Evolutionary conservation across 2,113 vertebrate species (phyloP).

Genomic region (Myrmecophaga tridactyla): DNA sequence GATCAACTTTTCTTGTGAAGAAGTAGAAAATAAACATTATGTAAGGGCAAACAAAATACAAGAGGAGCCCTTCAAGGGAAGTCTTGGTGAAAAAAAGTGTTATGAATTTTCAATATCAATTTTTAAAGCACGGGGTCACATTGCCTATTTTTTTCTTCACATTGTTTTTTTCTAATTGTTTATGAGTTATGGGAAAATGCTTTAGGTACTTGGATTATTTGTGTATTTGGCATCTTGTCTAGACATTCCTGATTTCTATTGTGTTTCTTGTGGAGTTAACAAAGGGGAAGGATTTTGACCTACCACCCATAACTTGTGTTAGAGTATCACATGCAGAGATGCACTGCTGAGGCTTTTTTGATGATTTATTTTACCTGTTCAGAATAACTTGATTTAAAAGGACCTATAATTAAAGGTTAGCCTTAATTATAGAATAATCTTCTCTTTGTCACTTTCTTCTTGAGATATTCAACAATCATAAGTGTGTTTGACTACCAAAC

Average conservation of each 20-base stretch:
- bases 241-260: neutral
- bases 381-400: constrained; percentile 59
- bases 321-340: neutral
- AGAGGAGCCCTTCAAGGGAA: neutral
- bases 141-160: neutral
- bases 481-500: constrained; percentile 51
- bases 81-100: neutral
- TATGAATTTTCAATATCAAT: neutral
- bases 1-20: neutral
- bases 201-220: neutral
- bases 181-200: neutral
- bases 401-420: constrained; percentile 68
- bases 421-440: constrained; percentile 66
- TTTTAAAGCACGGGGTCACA: neutral
- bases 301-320: neutral
- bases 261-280: neutral
- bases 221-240: neutral
- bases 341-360: neutral
- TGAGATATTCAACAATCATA: constrained; percentile 59
- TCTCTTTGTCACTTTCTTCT: constrained; percentile 65
- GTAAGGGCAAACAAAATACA: neutral
- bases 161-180: neutral
- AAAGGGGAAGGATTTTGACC: neutral
- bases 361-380: constrained; percentile 64
- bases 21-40: neutral